phyloP scores from a whole-genome alignment of 1,140 invertebrate genomes.

The Nephila pilipes region DNA sequence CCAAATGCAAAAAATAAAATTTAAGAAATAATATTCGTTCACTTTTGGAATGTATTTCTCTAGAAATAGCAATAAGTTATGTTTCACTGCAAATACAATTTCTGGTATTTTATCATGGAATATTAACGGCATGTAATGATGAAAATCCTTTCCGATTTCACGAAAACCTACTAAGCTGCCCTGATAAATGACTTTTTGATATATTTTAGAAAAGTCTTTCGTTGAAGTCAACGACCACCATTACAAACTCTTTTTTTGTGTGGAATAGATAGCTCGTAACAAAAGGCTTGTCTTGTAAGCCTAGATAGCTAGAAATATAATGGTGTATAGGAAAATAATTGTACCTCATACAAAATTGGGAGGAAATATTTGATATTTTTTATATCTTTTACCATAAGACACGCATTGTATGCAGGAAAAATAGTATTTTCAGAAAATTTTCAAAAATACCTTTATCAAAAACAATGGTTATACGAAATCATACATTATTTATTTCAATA shows the following conservation, averaged over 20 bases:
- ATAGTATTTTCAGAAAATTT: no score
- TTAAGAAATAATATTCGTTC: conserved; percentile 80
- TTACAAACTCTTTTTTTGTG: neutral
- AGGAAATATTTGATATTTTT: neutral
- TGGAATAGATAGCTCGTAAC: neutral
- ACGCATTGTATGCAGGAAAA: neutral
- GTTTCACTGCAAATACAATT: neutral
- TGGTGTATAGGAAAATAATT: neutral
- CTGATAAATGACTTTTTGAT: conserved; percentile 23
- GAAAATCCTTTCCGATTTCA: conserved; percentile 46
- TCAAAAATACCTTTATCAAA: no score
- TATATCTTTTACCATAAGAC: neutral
- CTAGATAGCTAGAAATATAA: neutral
- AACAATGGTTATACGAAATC: no score
- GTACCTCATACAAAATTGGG: neutral
- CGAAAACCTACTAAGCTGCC: neutral
- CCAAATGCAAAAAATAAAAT: neutral
- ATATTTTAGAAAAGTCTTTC: neutral
- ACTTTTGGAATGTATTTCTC: conserved; percentile 84
- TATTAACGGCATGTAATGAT: neutral
- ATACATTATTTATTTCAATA: no score
- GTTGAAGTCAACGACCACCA: neutral
- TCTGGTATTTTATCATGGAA: neutral
- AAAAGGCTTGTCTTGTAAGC: neutral
- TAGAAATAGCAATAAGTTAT: conserved; percentile 32